phyloP scores from a whole-genome alignment of 2,113 vertebrate species.

The Felis chaus region DNA sequence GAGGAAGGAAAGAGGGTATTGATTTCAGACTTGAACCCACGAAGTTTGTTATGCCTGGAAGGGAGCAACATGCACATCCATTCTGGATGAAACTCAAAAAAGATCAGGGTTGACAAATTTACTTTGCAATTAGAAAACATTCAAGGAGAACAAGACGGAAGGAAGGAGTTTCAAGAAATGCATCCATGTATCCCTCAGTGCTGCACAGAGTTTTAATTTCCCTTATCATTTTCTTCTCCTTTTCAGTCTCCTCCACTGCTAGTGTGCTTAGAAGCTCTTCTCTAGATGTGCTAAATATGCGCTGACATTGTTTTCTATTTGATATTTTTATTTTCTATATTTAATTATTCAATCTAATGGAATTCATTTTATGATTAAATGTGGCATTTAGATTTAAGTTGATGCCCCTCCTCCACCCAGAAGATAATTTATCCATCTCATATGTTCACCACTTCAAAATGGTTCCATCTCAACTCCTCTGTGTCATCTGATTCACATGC shows the following conservation, averaged over 20 bases:
- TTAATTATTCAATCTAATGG: not conserved
- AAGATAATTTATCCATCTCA: not conserved
- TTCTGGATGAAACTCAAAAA: not conserved
- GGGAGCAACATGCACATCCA: not conserved
- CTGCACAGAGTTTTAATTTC: not conserved
- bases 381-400: not conserved
- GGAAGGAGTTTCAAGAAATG: not conserved
- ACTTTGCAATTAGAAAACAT: not conserved
- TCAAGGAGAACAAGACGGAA: not conserved
- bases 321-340: not conserved
- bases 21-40: slow-evolving; percentile 8
- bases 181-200: not conserved
- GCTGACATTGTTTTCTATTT: not conserved
- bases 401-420: not conserved
- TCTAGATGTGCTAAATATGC: not conserved
- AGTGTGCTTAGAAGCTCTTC: not conserved
- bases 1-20: not conserved
- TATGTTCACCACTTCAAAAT: not conserved
- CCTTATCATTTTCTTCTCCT: not conserved
- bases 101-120: not conserved
- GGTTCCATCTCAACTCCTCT: not conserved
- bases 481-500: not conserved
- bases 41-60: not conserved
- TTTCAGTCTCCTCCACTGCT: not conserved
- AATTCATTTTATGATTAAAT: not conserved